These are phyloP conservation scores for Malurus elegans DNA, from an alignment of 2,113 vertebrate genomes.

Conservation along the genomic window DNA sequence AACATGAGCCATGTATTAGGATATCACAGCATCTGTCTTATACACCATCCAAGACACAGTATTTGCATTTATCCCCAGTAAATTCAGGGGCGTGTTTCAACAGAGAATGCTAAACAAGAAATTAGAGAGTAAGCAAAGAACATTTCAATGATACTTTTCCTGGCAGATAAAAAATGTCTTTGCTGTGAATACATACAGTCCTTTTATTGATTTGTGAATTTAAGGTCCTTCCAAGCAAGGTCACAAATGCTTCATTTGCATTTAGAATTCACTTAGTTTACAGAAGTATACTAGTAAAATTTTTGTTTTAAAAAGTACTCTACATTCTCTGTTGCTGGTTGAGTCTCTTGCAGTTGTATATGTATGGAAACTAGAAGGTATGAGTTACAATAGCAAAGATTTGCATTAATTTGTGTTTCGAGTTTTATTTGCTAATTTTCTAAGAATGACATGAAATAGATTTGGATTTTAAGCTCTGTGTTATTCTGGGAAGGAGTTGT, in stretches of 20 bases:
- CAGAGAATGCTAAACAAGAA: not conserved
- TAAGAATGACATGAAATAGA: not conserved
- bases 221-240: not conserved
- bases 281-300: not conserved
- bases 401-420: not conserved
- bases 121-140: not conserved
- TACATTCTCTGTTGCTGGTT: not conserved
- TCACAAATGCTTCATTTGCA: not conserved
- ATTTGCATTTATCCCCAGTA: not conserved
- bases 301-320: not conserved
- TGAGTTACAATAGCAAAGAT: not conserved
- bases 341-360: not conserved
- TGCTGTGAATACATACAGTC: not conserved
- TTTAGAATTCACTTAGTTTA: not conserved
- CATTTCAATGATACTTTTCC: not conserved
- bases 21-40: not conserved
- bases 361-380: not conserved
- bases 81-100: not conserved
- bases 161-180: not conserved
- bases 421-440: slow-evolving; percentile 1
- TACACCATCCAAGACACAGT: not conserved
- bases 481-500: not conserved
- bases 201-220: not conserved
- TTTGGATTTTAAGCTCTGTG: not conserved
- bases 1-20: not conserved